Percentiles rank a stretch among this genome's conserved stretches.
Evolutionary conservation across 2,888 invertebrate species (phyloP).

Genomic region (Stenodema calcarata): DNA sequence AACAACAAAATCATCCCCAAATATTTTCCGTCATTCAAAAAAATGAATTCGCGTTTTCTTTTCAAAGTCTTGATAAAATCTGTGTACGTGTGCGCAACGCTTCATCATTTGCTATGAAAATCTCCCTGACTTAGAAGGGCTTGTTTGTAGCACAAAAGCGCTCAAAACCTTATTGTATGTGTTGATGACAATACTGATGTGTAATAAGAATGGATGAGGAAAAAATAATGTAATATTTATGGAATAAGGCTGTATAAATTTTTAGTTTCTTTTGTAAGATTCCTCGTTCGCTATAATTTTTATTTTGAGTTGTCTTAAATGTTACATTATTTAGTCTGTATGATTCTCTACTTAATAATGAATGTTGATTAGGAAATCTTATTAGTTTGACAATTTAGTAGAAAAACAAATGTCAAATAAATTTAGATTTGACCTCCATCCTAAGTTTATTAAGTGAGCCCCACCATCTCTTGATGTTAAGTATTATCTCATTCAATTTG

Average conservation of each 20-base stretch:
- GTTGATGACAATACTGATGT: slow-evolving; percentile 18
- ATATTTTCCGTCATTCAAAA: background rate
- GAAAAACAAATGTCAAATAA: background rate
- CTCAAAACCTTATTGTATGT: background rate
- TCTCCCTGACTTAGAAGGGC: background rate
- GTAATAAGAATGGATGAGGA: slow-evolving; percentile 3
- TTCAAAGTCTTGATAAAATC: background rate
- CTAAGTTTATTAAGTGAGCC: no score
- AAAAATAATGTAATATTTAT: slow-evolving; percentile 36
- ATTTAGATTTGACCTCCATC: background rate
- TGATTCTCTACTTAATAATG: background rate
- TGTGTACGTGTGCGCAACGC: background rate
- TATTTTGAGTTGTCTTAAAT: slow-evolving; percentile 13
- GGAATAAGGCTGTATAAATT: slow-evolving; percentile 9
- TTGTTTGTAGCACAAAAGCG: background rate
- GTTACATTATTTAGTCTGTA: slow-evolving; percentile 42
- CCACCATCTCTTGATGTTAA: no score
- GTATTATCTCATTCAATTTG: no score
- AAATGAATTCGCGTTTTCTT: slow-evolving; percentile 2
- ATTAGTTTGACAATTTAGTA: background rate
- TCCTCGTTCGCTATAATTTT: background rate
- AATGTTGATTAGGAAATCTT: background rate
- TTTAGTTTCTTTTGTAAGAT: background rate
- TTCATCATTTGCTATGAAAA: background rate
- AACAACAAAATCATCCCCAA: background rate